Conservation (phyloP, 2,797 vertebrate species). For the Arrhamphus sclerolepis region DNA sequence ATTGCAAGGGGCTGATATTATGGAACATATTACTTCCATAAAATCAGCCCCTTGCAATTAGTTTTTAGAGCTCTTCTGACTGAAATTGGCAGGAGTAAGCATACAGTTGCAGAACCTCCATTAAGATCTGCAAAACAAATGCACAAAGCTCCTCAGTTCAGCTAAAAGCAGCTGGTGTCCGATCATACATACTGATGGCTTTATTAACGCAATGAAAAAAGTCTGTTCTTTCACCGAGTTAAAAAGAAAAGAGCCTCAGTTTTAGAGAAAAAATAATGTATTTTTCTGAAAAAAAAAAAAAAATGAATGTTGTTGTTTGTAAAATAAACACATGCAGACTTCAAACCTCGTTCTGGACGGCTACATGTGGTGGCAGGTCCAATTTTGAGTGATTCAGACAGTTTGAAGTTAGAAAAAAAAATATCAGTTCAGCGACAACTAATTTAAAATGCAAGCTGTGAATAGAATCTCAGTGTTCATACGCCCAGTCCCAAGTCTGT, state of each 20-base stretch:
- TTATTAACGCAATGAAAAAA: slow-evolving; percentile 32
- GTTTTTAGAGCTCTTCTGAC: slow-evolving; percentile 1
- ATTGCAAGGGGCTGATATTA: slow-evolving; percentile 12
- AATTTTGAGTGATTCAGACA: slow-evolving; percentile 12
- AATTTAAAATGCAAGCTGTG: slow-evolving; percentile 36
- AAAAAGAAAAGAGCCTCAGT: slow-evolving; percentile 2
- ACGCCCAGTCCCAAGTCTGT: slow-evolving; percentile 28
- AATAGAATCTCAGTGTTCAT: slow-evolving; percentile 52
- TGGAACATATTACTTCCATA: not conserved
- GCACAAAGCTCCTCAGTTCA: slow-evolving; percentile 22
- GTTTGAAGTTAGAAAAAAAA: slow-evolving; percentile 34
- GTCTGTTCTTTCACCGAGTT: slow-evolving; percentile 34
- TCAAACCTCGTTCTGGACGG: slow-evolving; percentile 21
- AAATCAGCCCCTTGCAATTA: no score
- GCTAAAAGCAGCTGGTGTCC: slow-evolving; percentile 29
- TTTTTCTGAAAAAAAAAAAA: slow-evolving; percentile 22
- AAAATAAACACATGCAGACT: slow-evolving; percentile 35
- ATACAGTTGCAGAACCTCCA: slow-evolving; percentile 1
- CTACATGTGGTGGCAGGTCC: slow-evolving; percentile 14
- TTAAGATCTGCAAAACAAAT: slow-evolving; percentile 25
- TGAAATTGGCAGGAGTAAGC: not conserved
- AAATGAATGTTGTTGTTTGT: slow-evolving; percentile 9
- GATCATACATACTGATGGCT: slow-evolving; percentile 28
- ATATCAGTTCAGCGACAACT: slow-evolving; percentile 30
- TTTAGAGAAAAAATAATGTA: slow-evolving; percentile 17